Base-by-base conservation (phyloP, 2,888 invertebrate species). In the Uropetala carovei region DNA sequence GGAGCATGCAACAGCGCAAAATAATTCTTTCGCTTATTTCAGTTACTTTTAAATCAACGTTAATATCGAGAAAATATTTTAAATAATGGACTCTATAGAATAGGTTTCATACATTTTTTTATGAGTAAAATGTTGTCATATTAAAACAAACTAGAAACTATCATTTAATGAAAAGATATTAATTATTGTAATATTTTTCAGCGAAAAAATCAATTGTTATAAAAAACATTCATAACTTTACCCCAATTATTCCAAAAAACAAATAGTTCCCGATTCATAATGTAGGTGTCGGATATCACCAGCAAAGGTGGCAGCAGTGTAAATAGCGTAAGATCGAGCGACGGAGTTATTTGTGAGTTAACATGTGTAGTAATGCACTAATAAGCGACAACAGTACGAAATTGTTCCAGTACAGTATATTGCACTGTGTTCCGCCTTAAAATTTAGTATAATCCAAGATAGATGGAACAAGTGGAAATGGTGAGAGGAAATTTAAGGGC, bases 1-100 rank as follows among this genome's bases (percentile, higher is more conserved):
- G 89, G 64, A 18, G 64, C 89, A 89, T 89, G 89, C 89, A 89
- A 89, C 89, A 89, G 89, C 89, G 89, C 89, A 89, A 89, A 89
- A 64, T 64, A 89, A 89, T 89, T 86, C 22, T 30, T 64, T 89
- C 7, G 16, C 18, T n/a, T 68, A 56, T 56, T 83, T 89, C 64
- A 64, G 64, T 64, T 56, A 89, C 13, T 89, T 30, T 43, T 43
- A n/a, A 89, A 64, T 43, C 13, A n/a, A 68, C 64, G 43, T 57
- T 83, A 18, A n/a, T 13, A 14, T 11, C 4, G 1, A n/a, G 11
- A n/a, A 83, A 56, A 83, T 57, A n/a, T 57, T 43, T 82, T 5
- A 56, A n/a, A 30, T 57, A 18, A 0, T 30, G 83, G n/a, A 1
- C 2, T 18, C 56, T 18, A n/a, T 64, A 64, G 64, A 16, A 16